Evolutionary conservation across 1,140 invertebrate species (phyloP).

Genomic region (Drosophila parabipectinata): DNA sequence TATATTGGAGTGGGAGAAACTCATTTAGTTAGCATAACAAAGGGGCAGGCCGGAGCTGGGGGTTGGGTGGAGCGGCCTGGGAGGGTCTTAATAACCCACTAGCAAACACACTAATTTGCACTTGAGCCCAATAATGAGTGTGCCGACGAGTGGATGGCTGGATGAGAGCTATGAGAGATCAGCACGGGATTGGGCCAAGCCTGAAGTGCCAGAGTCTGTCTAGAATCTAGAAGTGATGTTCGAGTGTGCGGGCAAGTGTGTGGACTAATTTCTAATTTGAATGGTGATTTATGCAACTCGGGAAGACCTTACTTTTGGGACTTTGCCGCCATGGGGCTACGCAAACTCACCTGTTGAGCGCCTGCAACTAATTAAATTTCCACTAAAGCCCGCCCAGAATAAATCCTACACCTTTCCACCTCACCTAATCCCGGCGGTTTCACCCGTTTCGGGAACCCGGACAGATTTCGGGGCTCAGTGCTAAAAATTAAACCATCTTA

Average conservation of each 20-base stretch:
- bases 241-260: slow-evolving; percentile 28
- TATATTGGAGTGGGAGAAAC: slow-evolving; percentile 58
- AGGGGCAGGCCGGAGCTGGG: slow-evolving; percentile 25
- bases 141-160: slow-evolving; percentile 68
- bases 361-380: slow-evolving; percentile 50
- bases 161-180: slow-evolving; percentile 40
- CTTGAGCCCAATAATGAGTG: slow-evolving; percentile 82
- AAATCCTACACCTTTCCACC: slow-evolving; percentile 10
- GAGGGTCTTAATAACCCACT: slow-evolving; percentile 77
- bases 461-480: slow-evolving; percentile 67
- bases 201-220: slow-evolving; percentile 55
- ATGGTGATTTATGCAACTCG: slow-evolving; percentile 80
- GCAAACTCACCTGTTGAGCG: slow-evolving; percentile 43
- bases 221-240: slow-evolving; percentile 50
- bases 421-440: slow-evolving; percentile 2
- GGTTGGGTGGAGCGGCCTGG: slow-evolving; percentile 2
- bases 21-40: slow-evolving; percentile 82
- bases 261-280: slow-evolving; percentile 81
- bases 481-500: slow-evolving; percentile 70
- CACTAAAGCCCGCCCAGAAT: slow-evolving; percentile 23
- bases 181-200: slow-evolving; percentile 2
- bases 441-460: slow-evolving; percentile 31
- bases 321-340: slow-evolving; percentile 1
- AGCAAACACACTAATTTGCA: slow-evolving; percentile 82
- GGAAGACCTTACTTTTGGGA: slow-evolving; percentile 46